Conservation (phyloP, 2,113 vertebrate genomes). For the Carassius gibelio region DNA sequence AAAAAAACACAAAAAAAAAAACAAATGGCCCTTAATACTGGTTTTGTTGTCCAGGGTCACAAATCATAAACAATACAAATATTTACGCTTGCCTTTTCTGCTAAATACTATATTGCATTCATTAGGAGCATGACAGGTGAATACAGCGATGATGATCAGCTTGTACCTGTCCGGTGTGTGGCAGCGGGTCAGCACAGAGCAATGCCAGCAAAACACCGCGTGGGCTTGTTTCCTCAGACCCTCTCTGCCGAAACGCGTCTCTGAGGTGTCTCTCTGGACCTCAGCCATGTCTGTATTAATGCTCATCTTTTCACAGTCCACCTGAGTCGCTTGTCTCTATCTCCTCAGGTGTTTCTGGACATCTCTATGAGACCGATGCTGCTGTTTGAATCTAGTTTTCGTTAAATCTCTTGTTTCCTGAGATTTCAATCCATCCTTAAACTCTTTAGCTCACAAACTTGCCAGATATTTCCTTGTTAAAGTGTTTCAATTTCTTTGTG, state of each 20-base stretch:
- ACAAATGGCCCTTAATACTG: too few species aligned
- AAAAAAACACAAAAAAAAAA: too few species aligned
- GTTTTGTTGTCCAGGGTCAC: too few species aligned
- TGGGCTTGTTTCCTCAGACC: slow-evolving; percentile 30
- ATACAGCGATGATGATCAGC: not conserved
- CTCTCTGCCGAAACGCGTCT: slow-evolving; percentile 33
- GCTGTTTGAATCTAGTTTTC: not conserved
- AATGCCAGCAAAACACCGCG: slow-evolving; percentile 64
- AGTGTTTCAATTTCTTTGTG: slow-evolving; percentile 55
- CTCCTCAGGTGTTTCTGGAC: not conserved
- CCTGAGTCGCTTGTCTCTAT: not conserved
- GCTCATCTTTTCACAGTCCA: not conserved
- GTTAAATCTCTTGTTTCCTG: slow-evolving; percentile 48
- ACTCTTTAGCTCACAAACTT: slow-evolving; percentile 67
- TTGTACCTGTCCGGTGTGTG: slow-evolving; percentile 64
- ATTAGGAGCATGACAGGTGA: not conserved
- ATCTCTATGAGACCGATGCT: not conserved
- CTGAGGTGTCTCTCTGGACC: slow-evolving; percentile 44
- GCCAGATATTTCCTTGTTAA: slow-evolving; percentile 23
- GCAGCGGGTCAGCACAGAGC: slow-evolving; percentile 2
- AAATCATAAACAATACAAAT: not conserved
- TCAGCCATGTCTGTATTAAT: not conserved
- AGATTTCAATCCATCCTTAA: slow-evolving; percentile 52
- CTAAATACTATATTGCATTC: not conserved
- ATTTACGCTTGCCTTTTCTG: not conserved